These are phyloP conservation scores for Tragelaphus imberbis DNA, from an alignment of 2,113 vertebrate genomes.

Conservation along the genomic window DNA sequence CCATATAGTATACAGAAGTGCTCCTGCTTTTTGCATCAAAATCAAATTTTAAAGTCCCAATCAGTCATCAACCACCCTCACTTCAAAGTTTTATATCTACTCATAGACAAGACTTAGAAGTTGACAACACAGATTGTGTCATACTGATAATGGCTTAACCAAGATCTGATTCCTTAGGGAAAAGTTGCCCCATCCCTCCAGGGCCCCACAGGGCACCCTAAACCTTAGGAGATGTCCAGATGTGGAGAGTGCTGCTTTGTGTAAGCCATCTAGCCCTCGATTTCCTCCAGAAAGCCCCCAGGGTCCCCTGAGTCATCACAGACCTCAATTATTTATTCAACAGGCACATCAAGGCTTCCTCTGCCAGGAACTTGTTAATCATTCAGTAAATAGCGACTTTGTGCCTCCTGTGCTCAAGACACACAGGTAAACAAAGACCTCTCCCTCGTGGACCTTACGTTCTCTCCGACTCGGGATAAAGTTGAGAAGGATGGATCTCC, in stretches of 20 bases:
- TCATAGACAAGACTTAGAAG: not conserved
- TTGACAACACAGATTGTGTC: too few relatives aligned
- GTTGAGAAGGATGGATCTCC: not conserved
- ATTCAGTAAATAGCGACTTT: not conserved
- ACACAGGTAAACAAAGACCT: not conserved
- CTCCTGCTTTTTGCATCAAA: not conserved
- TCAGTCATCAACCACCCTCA: not conserved
- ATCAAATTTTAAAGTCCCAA: not conserved
- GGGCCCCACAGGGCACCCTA: not conserved
- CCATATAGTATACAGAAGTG: accelerated
- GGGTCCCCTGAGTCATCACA: not conserved
- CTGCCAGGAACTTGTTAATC: not conserved
- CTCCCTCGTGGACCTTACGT: not conserved
- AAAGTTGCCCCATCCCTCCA: not conserved
- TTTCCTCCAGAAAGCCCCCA: not conserved
- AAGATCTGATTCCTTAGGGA: not conserved
- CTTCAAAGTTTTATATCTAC: not conserved
- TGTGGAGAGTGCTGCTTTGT: not conserved
- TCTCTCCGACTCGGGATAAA: not conserved
- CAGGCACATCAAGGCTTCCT: not conserved
- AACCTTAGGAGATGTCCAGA: not conserved
- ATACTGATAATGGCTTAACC: not conserved
- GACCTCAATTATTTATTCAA: not conserved
- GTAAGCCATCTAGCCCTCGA: not conserved
- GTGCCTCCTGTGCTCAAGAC: not conserved